Evolutionary conservation across 2,797 vertebrate genomes (phyloP).

Genomic region (Anomalospiza imberbis): DNA sequence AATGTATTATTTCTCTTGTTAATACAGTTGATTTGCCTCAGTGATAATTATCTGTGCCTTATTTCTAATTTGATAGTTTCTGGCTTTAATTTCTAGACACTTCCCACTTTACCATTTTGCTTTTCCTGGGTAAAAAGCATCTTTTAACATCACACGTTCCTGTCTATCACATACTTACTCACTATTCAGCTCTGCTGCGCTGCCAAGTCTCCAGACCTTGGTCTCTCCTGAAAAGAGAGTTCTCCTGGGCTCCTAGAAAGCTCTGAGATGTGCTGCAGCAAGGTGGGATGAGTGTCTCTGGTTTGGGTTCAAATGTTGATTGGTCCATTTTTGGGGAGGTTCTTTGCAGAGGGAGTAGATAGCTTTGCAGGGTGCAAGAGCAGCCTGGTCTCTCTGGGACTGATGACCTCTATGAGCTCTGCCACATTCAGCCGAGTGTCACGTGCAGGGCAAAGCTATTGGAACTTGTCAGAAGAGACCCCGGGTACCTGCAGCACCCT

Average conservation of each 20-base stretch:
- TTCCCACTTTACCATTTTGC: background rate
- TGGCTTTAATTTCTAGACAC: background rate
- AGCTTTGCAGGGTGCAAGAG: background rate
- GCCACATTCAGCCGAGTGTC: background rate
- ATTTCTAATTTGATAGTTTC: conserved; percentile 4
- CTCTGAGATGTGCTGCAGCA: background rate
- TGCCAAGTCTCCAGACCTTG: background rate
- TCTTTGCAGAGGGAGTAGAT: background rate
- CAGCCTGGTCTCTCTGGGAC: background rate
- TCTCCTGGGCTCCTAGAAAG: background rate
- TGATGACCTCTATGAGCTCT: background rate
- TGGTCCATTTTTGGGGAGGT: background rate
- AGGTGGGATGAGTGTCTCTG: background rate
- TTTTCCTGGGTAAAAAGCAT: conserved; percentile 20
- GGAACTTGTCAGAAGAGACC: background rate
- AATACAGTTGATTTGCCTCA: conserved; percentile 10
- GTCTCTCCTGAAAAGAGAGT: background rate
- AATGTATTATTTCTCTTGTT: background rate
- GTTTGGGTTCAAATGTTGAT: background rate
- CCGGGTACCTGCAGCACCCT: background rate
- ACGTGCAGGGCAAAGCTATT: background rate
- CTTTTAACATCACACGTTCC: background rate
- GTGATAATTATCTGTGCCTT: conserved; percentile 33
- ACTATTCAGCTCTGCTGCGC: background rate
- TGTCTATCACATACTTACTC: background rate